A percentile compares a stretch with the other conserved stretches of the same genome.
Conservation (phyloP, 2,113 vertebrate species). For the Amphilophus citrinellus region DNA sequence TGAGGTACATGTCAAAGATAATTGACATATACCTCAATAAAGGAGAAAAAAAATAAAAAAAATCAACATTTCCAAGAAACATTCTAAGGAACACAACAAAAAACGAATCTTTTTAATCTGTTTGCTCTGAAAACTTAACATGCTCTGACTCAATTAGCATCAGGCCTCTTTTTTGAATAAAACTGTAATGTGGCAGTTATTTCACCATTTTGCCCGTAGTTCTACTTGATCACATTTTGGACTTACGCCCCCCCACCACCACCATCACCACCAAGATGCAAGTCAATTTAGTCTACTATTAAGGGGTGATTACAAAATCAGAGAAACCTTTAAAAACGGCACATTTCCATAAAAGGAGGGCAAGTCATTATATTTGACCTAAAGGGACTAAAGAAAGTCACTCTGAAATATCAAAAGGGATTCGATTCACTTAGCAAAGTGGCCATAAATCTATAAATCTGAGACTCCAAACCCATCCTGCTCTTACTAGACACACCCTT, state of each 20-base stretch:
- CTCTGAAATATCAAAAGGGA: slow-evolving; percentile 61
- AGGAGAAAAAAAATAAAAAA: neutral
- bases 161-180: slow-evolving; percentile 40
- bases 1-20: neutral
- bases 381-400: slow-evolving; percentile 45
- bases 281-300: slow-evolving; percentile 46
- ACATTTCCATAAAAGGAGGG: slow-evolving; percentile 56
- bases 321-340: slow-evolving; percentile 52
- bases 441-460: slow-evolving; percentile 60
- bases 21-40: neutral
- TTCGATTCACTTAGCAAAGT: slow-evolving; percentile 51
- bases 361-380: slow-evolving; percentile 66
- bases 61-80: neutral
- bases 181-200: slow-evolving; percentile 6
- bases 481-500: slow-evolving; percentile 77
- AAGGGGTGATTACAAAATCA: slow-evolving; percentile 41
- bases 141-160: slow-evolving; percentile 5
- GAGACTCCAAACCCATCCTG: slow-evolving; percentile 47
- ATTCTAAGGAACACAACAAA: neutral
- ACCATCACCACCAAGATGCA: neutral
- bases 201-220: slow-evolving; percentile 18
- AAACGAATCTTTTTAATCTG: neutral
- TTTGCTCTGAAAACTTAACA: neutral
- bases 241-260: neutral
- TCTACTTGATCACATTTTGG: slow-evolving; percentile 27